These are phyloP conservation scores for Tethea ocularis DNA, from an alignment of 2,888 invertebrate species.

Conservation along the genomic window DNA sequence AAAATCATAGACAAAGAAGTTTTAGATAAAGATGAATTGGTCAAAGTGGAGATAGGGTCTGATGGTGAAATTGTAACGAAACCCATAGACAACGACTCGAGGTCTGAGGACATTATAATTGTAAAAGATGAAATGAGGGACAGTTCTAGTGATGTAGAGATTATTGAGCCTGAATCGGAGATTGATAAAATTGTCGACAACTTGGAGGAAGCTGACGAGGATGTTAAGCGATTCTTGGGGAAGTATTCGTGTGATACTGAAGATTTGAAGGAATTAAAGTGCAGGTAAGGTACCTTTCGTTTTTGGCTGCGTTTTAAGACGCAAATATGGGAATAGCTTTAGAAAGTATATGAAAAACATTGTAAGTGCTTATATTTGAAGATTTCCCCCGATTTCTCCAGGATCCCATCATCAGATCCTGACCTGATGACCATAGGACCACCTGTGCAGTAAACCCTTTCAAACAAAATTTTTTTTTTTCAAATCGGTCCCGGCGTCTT, in stretches of 20 bases:
- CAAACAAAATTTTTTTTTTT: no score
- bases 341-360: no score
- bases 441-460: no score
- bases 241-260: slow-evolving; percentile 57
- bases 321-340: no score
- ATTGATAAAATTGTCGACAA: slow-evolving; percentile 69
- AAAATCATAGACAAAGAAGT: slow-evolving; percentile 38
- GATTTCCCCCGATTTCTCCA: no score
- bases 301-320: background rate
- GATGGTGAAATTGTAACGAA: slow-evolving; percentile 70
- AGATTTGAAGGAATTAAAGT: slow-evolving; percentile 58
- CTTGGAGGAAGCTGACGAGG: slow-evolving; percentile 74
- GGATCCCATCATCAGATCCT: no score
- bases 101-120: slow-evolving; percentile 52
- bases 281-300: slow-evolving; percentile 54
- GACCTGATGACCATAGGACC: no score
- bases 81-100: slow-evolving; percentile 50
- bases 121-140: slow-evolving; percentile 50
- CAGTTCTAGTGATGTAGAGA: slow-evolving; percentile 71
- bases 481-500: no score
- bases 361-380: no score
- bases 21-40: slow-evolving; percentile 54
- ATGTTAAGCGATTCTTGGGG: slow-evolving; percentile 72
- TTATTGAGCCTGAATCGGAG: slow-evolving; percentile 63
- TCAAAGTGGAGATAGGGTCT: slow-evolving; percentile 74